Evolutionary conservation across 2,888 invertebrate genomes (phyloP), one percentile per base, ranked within the genome.

Genomic region (Halictus ligatus): DNA sequence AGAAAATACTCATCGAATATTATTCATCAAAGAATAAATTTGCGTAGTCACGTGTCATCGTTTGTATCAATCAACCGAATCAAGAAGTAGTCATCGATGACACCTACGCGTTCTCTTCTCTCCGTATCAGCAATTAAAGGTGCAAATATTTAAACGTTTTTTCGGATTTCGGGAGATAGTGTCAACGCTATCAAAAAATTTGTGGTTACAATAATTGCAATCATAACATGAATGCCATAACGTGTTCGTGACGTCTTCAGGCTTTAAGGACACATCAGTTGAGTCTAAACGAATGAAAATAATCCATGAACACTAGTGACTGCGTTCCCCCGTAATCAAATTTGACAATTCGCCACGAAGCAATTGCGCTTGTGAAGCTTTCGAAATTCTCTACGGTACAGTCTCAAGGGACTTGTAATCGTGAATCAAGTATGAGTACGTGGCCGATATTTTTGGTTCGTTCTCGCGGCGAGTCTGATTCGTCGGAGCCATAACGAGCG

Each of bases 81-180:
- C 12, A 18, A 54, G 21, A 73, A 54, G 8, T 35, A 18, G n/a
- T 5, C 29, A 81, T 7, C 48, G 25, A 40, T 46, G 73, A n/a
- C 21, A 73, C 18, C 0, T 46, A 54, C n/a, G 6, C 58, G 40
- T 40, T 29, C 54, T 54, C 54, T 54, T 18, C n/a, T 25, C 29
- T 29, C 43, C 48, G 80, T 85, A 85, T 83, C 87, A 67, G 72
- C 50, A 35, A 67, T 58, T 21, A 35, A 12, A 2, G 29, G 6
- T 40, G 75, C 29, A 81, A 87, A 87, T 85, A 87, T 87, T 87
- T 85, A 77, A 76, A 71, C 35, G 35, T 79, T 29, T 67, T 74
- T 25, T 29, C n/a, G 25, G 25, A 74, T n/a, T 46, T 54, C 48
- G 5, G 10, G 40, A 13, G 50, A 64, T 75, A 13, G 12, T 10